Base-by-base conservation (phyloP, 64 coral and sea anemone genomes). In the Montipora cactus region DNA sequence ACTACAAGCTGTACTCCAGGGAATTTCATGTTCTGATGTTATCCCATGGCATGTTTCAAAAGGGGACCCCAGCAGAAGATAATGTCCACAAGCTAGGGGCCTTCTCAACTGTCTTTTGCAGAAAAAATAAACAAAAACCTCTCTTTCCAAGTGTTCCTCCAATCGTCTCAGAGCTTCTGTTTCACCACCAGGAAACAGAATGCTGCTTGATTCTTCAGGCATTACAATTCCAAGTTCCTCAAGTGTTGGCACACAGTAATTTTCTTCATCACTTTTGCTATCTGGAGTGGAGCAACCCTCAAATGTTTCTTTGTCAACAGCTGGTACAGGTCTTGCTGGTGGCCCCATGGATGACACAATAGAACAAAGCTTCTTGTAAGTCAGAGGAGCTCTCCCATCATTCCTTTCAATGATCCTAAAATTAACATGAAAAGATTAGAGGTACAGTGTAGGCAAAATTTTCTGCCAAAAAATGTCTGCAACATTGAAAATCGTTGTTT, bases 181-280 rank as follows among this genome's bases (percentile, higher is more conserved):
- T 61, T 93, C 92, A n/a, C 92, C 92, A 66, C 92, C 92, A 74
- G 76, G 84, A 72, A 88, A 93, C 3, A 93, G 18, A 23, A 93
- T 84, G 6, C 23, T 37, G 8, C 75, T 93, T 58, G 92, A 88
- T 22, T 88, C 84, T 73, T 88, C 84, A 71, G 84, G 76, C 7
- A 47, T 73, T 67, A 50, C 45, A 46, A 88, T 49, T 49, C 84
- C 92, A 49, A 93, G 59, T 5, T 93, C 92, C 61, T 93, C 84
- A 47, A 93, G 37, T 53, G 84, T 88, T 37, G 84, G 92, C 5
- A 93, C 16, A 79, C 67, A 15, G 20, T 93, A 93, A 45, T 66
- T 22, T 12, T 4, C 53, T 3, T 81, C 76, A 80, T 88, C 59
- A 9, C 79, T 66, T 16, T 79, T 64, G 20, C 50, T 50, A 5